phyloP scores from a whole-genome alignment of 1,140 invertebrate species.

The Procambarus virginalis region DNA sequence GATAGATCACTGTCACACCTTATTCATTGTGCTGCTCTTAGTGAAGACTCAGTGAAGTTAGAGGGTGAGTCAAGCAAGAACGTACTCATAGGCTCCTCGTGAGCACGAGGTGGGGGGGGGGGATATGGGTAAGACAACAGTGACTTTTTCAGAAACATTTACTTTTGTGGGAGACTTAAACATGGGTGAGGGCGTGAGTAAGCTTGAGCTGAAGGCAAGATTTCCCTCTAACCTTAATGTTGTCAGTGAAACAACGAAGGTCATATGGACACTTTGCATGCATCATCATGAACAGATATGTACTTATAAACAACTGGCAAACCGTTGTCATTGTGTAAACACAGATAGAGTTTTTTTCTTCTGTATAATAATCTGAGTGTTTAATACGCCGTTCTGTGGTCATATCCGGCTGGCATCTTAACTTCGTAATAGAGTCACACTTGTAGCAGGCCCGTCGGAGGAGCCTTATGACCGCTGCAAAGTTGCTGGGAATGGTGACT shows the following conservation, averaged over 20 bases:
- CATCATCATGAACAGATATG: constrained; percentile 6
- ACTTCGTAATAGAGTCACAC: constrained; percentile 32
- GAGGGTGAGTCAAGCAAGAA: neutral
- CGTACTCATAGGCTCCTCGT: too few relatives aligned
- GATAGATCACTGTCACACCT: neutral
- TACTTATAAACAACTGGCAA: constrained; percentile 18
- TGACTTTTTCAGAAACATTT: neutral
- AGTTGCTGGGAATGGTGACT: constrained; percentile 55
- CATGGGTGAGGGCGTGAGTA: too few relatives aligned
- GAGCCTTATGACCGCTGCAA: constrained; percentile 56
- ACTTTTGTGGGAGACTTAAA: too few relatives aligned
- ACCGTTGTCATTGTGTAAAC: neutral
- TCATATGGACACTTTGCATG: constrained; percentile 43
- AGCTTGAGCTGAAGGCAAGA: constrained; percentile 7
- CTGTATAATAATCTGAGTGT: too few relatives aligned
- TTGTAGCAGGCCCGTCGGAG: constrained; percentile 42
- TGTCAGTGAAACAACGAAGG: constrained; percentile 31
- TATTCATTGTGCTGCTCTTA: too few relatives aligned
- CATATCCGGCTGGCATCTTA: neutral
- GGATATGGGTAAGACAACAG: neutral
- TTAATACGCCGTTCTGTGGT: neutral
- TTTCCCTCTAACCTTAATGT: constrained; percentile 18
- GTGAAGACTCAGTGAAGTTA: neutral
- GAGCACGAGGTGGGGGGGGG: neutral
- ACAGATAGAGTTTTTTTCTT: too few relatives aligned